Evolutionary conservation across 2,797 vertebrate genomes (phyloP).

Genomic region (Vultur gryphus): DNA sequence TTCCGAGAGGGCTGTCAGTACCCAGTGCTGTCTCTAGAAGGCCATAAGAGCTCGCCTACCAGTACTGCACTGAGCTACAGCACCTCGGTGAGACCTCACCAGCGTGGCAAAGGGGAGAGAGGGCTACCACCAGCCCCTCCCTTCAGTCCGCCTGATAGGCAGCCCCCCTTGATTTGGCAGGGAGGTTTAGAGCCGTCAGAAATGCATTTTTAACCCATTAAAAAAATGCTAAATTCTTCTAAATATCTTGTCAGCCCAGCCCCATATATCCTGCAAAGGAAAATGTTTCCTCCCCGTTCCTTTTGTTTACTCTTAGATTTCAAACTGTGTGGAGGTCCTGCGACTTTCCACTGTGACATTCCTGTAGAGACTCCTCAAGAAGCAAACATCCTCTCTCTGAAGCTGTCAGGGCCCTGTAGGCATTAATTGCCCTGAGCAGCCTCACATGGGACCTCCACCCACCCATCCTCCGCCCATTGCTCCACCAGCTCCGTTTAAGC

Average conservation of each 20-base stretch:
- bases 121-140: not conserved
- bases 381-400: not conserved
- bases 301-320: not conserved
- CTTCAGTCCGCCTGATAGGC: not conserved
- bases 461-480: not conserved
- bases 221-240: not conserved
- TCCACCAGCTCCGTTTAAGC: not conserved
- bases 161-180: not conserved
- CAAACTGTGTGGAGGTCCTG: not conserved
- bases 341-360: fast-evolving
- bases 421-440: not conserved
- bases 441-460: not conserved
- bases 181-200: not conserved
- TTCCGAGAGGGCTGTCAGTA: not conserved
- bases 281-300: not conserved
- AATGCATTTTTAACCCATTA: not conserved
- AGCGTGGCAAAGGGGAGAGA: not conserved
- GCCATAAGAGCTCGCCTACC: fast-evolving
- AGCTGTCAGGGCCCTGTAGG: not conserved
- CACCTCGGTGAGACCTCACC: not conserved
- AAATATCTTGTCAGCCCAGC: not conserved
- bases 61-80: not conserved
- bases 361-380: not conserved
- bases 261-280: not conserved
- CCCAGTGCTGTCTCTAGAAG: not conserved